Conservation (phyloP, 2,113 vertebrate genomes). For the Lonchura striata region DNA sequence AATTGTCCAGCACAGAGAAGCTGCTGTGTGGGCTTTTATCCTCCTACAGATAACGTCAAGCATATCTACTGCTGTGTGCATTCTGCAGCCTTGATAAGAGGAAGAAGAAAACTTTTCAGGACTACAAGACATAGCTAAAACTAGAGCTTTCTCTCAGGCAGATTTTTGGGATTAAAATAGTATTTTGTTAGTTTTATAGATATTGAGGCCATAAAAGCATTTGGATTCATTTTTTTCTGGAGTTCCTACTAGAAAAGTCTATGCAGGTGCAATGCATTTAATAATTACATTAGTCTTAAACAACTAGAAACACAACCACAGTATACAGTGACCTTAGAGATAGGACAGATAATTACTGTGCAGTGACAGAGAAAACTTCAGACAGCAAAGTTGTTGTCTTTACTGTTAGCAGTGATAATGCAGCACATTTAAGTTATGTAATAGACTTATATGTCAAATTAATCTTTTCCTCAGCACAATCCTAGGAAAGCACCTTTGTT, state of each 20-base stretch:
- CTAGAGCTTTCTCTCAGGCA: conserved; percentile 5
- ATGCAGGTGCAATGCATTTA: neutral
- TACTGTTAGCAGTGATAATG: neutral
- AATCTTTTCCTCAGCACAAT: neutral
- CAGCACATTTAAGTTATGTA: neutral
- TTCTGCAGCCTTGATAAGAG: conserved; percentile 44
- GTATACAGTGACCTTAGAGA: neutral
- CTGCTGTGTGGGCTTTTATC: conserved; percentile 47
- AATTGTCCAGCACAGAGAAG: conserved; percentile 32
- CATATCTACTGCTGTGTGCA: conserved; percentile 33
- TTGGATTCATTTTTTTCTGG: neutral
- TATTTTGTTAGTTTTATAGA: neutral
- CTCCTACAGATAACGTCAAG: conserved; percentile 26
- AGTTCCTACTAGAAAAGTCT: neutral
- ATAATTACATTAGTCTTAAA: neutral
- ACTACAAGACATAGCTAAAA: conserved; percentile 23
- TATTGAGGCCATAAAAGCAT: neutral
- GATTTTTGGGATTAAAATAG: conserved; percentile 16
- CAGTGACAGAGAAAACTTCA: neutral
- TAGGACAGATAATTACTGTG: conserved; percentile 11
- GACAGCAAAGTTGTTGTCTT: neutral
- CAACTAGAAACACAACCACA: neutral
- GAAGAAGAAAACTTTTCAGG: conserved; percentile 45
- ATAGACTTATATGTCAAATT: neutral
- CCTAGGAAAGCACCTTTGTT: neutral